Evolutionary conservation across 2,113 vertebrate genomes (phyloP).

Genomic region (Chroicocephalus ridibundus): DNA sequence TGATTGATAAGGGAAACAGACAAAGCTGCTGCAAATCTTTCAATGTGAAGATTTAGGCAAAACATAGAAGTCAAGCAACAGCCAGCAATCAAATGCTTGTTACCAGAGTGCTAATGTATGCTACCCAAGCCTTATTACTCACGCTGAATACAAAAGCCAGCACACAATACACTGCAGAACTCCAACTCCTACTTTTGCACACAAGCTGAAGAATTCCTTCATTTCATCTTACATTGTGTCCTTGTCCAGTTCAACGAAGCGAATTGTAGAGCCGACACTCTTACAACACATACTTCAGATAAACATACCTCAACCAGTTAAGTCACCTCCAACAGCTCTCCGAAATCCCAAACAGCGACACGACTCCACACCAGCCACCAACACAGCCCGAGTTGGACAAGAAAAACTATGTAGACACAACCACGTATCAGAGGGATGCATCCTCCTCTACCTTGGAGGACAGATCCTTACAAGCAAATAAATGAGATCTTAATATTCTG

Average conservation of each 20-base stretch:
- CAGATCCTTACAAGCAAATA: neutral
- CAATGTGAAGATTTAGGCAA: neutral
- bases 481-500: neutral
- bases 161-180: conserved; percentile 21
- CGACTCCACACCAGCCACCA: neutral
- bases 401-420: neutral
- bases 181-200: neutral
- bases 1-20: neutral
- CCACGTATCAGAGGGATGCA: neutral
- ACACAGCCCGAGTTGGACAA: neutral
- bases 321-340: neutral
- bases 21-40: neutral
- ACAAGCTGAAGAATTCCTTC: neutral
- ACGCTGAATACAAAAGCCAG: conserved; percentile 26
- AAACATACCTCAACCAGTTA: neutral
- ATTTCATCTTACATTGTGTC: neutral
- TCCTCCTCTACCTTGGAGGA: neutral
- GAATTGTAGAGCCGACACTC: neutral
- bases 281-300: neutral
- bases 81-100: neutral
- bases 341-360: neutral
- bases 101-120: neutral
- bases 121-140: neutral
- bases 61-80: neutral
- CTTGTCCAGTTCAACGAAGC: neutral